Evolutionary conservation across 1,140 invertebrate species (phyloP).

Genomic region (Listronotus bonariensis): DNA sequence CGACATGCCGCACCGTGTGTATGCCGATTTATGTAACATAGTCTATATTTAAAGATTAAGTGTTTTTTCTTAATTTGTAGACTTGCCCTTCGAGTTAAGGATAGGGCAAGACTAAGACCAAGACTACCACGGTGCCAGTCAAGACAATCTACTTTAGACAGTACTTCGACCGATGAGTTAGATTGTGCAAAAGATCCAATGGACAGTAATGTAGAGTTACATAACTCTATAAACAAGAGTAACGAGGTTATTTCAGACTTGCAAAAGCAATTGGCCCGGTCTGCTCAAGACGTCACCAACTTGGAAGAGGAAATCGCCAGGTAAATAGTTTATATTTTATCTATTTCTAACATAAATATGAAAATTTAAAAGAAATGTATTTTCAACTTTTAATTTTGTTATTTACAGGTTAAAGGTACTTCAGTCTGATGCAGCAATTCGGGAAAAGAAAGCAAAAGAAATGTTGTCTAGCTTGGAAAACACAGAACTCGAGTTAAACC

Average conservation of each 20-base stretch:
- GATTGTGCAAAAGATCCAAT: conserved; percentile 54
- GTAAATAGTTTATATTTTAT: conserved; percentile 31
- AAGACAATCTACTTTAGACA: conserved; percentile 68
- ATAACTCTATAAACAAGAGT: conserved; percentile 58
- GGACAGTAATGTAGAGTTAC: conserved; percentile 22
- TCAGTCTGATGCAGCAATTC: conserved; percentile 64
- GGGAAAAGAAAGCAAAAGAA: conserved; percentile 72
- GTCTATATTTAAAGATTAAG: too few relatives aligned
- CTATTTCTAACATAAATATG: neutral
- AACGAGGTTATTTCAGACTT: conserved; percentile 71
- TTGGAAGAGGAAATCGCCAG: conserved; percentile 52
- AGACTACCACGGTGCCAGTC: conserved; percentile 70
- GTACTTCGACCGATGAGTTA: conserved; percentile 65
- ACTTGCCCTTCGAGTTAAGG: conserved; percentile 66
- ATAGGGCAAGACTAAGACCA: conserved; percentile 67
- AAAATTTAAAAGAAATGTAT: neutral
- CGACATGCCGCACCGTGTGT: too few relatives aligned
- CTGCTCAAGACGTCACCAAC: conserved; percentile 46
- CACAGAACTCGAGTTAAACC: conserved; percentile 71
- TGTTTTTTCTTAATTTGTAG: neutral
- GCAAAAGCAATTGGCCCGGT: conserved; percentile 69
- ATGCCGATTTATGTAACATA: too few relatives aligned
- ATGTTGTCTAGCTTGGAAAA: conserved; percentile 68
- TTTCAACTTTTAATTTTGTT: neutral
- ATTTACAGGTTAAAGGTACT: conserved; percentile 65